phyloP scores from a whole-genome alignment of 2,113 vertebrate species.

The Cottus gobio region DNA sequence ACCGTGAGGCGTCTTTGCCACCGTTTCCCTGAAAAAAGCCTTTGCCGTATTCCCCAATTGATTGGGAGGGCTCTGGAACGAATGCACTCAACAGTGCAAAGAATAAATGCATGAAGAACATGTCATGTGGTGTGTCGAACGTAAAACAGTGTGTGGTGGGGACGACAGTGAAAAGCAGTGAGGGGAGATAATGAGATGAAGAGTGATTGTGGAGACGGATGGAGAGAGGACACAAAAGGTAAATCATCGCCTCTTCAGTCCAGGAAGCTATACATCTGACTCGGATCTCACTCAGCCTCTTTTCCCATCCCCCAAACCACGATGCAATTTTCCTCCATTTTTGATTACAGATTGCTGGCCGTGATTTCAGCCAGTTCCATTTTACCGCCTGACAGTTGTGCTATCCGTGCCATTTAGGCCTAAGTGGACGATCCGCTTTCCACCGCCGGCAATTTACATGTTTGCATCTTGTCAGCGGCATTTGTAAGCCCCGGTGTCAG shows the following conservation, averaged over 20 bases:
- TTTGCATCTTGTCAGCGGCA: conserved; percentile 65
- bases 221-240: conserved; percentile 37
- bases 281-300: conserved; percentile 18
- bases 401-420: conserved; percentile 71
- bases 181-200: conserved; percentile 27
- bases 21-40: neutral
- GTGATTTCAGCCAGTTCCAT: conserved; percentile 66
- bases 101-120: conserved; percentile 52
- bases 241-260: conserved; percentile 44
- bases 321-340: conserved; percentile 66
- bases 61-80: conserved; percentile 16
- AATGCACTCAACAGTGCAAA: conserved; percentile 35
- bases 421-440: conserved; percentile 67
- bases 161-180: conserved; percentile 36
- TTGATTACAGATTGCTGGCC: conserved; percentile 70
- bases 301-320: conserved; percentile 24
- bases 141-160: conserved; percentile 26
- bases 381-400: conserved; percentile 70
- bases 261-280: conserved; percentile 38
- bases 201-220: conserved; percentile 38
- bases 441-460: conserved; percentile 66
- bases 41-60: conserved; percentile 19
- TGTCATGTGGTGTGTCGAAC: conserved; percentile 14
- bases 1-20: conserved; percentile 12
- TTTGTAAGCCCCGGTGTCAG: conserved; percentile 48